Evolutionary conservation across 2,888 invertebrate species (phyloP), one percentile per base, ranked within the genome.

Genomic region (Eupeodes luniger): DNA sequence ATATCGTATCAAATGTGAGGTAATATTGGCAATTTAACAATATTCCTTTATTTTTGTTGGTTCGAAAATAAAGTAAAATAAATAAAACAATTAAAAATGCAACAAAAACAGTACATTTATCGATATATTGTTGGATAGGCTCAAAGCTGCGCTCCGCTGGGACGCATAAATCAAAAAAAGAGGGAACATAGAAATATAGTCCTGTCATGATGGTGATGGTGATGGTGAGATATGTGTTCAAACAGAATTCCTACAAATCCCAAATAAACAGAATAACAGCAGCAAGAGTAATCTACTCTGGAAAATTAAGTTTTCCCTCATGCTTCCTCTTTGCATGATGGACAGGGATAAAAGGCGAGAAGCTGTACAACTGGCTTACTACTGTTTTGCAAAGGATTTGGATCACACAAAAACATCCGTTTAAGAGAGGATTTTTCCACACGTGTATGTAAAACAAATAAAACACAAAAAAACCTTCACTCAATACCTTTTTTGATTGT

Each of bases 51-150:
- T 10, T 44, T 34, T 27, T 44, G 5, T 49, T 49, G 16, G 16
- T 11, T 55, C n/a, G 0, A 19, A 53, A 12, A 49, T 36, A 19
- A n/a, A 81, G 2, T 27, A 19, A 19, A 19, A 19, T 47, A 7
- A 34, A 77, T 47, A 40, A 27, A 27, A 61, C 86, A 84, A 80
- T 79, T 79, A 86, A 75, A 81, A 85, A 83, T 62, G 47, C 64
- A 86, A 75, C 76, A 80, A 80, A 87, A 81, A 76, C n/a, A 40
- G 55, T 40, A 47, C 74, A 88, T 66, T 77, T 80, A 77, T 81
- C 62, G 77, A 47, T 76, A 77, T 67, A 84, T 84, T 88, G 84
- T 84, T 64, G 61, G 80, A 53, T 69, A 67, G 81, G 81, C 74
- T 64, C 77, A 74, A 81, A 76, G 77, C 36, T 69, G 77, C 67